A percentile compares a stretch with the other conserved stretches of the same genome.
Evolutionary conservation across 2,888 invertebrate species (phyloP).

Genomic region (Stegophylla sp.): DNA sequence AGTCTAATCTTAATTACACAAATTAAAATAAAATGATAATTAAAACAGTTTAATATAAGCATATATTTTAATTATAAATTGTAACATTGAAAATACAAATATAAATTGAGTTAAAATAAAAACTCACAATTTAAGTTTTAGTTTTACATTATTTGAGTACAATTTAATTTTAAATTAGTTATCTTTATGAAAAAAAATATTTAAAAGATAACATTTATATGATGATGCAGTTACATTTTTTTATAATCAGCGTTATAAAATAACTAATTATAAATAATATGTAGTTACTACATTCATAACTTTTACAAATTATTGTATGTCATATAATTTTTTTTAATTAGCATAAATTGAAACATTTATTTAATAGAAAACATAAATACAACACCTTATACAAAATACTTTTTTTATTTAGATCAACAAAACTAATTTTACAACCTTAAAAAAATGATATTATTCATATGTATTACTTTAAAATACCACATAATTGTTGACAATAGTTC

Average conservation of each 20-base stretch:
- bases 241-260: constrained; percentile 7
- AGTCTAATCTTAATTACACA: constrained; percentile 15
- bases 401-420: neutral
- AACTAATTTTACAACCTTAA: neutral
- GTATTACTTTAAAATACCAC: constrained; percentile 1
- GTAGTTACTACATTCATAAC: constrained; percentile 15
- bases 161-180: neutral
- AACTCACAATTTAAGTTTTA: neutral
- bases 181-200: constrained; percentile 1
- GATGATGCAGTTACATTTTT: neutral
- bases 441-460: neutral
- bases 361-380: constrained; percentile 14
- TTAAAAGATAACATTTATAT: constrained; percentile 16
- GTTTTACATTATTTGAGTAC: constrained; percentile 5
- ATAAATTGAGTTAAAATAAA: neutral
- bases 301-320: constrained; percentile 12
- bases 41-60: constrained; percentile 26
- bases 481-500: neutral
- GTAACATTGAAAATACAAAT: neutral
- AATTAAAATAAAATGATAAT: neutral
- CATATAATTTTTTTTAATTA: constrained; percentile 6
- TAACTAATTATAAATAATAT: constrained; percentile 23
- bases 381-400: neutral
- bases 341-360: constrained; percentile 10
- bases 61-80: constrained; percentile 25